Base-by-base conservation (phyloP, 2,888 invertebrate species). In the Diogma glabrata region DNA sequence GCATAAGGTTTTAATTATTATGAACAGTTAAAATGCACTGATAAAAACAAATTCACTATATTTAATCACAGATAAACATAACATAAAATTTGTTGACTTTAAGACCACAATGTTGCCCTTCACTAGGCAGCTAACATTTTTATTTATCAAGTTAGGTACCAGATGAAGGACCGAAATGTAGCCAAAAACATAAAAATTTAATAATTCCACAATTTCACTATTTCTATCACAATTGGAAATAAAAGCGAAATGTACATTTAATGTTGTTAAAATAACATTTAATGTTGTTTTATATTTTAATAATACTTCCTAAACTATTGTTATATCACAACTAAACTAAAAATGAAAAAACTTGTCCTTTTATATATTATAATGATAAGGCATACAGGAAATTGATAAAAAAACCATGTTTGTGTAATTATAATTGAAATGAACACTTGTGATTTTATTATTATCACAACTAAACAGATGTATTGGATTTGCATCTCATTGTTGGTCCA, bases 141-240 rank as follows among this genome's bases (percentile, higher is more conserved):
- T 14, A 14, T 22, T 43, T 23, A n/a, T 43, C 23, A 43, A 43
- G 43, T 43, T 43, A 43, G 43, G 23, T 43, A 43, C 43, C 43
- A 43, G 43, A 43, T 43, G 43, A 43, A 43, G 43, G 43, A 43
- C 43, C 43, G 43, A 22, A 43, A 43, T 43, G 43, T 43, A 43
- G 14, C 43, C 43, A 43, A 22, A 22, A 14, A 22, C 4, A 12
- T 2, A 8, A 43, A 28, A 28, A 12, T 40, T 36, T 36, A n/a
- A 14, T 36, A 14, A 14, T 36, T 14, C 23, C 43, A 43, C 43
- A 20, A 43, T 43, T 43, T 43, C 9, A 12, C 6, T 28, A 28
- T 22, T 43, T 12, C 17, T n/a, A 22, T 43, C 7, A 43, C 20
- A n/a, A 22, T 2, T 14, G 43, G 23, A 12, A 2, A 43, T 7